Base-by-base conservation (phyloP, 2,888 invertebrate species). In the Apodemia hepburni region DNA sequence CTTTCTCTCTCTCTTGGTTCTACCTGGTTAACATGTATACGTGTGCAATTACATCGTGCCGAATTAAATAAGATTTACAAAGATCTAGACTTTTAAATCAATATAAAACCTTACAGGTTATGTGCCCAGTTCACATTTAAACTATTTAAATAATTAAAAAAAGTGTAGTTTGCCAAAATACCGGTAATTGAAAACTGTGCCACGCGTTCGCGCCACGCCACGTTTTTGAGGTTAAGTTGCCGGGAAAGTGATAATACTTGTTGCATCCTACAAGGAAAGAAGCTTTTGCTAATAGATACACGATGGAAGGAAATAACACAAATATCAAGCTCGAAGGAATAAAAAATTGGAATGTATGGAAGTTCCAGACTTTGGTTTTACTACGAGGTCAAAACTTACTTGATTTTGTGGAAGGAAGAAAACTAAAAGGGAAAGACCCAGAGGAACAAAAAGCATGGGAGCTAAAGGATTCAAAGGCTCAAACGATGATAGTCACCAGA, bases 271-370 rank as follows among this genome's bases (percentile, higher is more conserved):
- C 29, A 29, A 29, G 29, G 29, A 29, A 29, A 3, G 29, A 29
- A 29, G 4, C 6, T 29, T 6, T 29, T 6, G 6, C 2, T 29
- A 29, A 29, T 3, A 29, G 6, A 29, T 29, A 29, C 29, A 6
- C 29, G 29, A 29, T 29, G 6, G 29, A 29, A 4, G 29, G 6
- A 29, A 60, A 57, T n/a, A 35, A 51, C 17, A 22, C n/a, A 7
- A 9, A 33, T 7, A 69, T 74, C 1, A 73, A 71, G 27, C 61
- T 75, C 57, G 73, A 74, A 62, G 75, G 74, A 0, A 15, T 68
- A 0, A 65, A 11, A 7, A 71, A 75, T 47, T 75, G 73, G 72
- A 73, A 72, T 54, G 59, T 74, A 0, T 74, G 73, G 71, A 45
- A 45, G 9, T 45, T 45, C 9, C 42, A 45, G 15, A 45, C 42